phyloP scores from a whole-genome alignment of 2,797 vertebrate genomes.

The Neoniphon sammara region DNA sequence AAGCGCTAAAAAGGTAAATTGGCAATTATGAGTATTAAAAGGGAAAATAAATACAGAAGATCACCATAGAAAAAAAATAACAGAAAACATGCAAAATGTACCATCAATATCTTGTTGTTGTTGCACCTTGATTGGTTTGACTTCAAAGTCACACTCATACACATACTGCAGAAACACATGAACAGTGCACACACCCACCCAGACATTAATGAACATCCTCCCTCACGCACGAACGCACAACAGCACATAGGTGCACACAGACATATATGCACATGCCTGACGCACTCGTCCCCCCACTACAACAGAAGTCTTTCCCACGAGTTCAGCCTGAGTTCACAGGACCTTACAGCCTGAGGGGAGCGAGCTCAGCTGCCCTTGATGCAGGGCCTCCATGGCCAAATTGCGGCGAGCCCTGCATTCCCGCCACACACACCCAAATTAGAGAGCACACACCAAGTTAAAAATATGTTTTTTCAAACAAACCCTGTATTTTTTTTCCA shows the following conservation, averaged over 20 bases:
- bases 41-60: slow-evolving; percentile 27
- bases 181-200: slow-evolving; percentile 53
- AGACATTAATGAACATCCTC: not conserved
- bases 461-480: slow-evolving; percentile 69
- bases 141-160: slow-evolving; percentile 37
- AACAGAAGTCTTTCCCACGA: slow-evolving; percentile 37
- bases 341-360: slow-evolving; percentile 56
- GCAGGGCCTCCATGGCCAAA: slow-evolving; percentile 70
- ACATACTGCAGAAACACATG: slow-evolving; percentile 27
- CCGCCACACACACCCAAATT: slow-evolving; percentile 79
- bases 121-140: slow-evolving; percentile 38
- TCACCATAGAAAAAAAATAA: slow-evolving; percentile 44
- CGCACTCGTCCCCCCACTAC: slow-evolving; percentile 20
- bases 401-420: slow-evolving; percentile 73
- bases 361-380: slow-evolving; percentile 70
- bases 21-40: no score
- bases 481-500: slow-evolving; percentile 52
- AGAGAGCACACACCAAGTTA: slow-evolving; percentile 77
- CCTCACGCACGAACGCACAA: slow-evolving; percentile 24
- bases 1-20: no score
- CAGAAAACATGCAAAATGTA: slow-evolving; percentile 47
- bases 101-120: slow-evolving; percentile 22
- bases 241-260: slow-evolving; percentile 18
- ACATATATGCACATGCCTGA: slow-evolving; percentile 33
- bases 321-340: slow-evolving; percentile 75